phyloP scores from a whole-genome alignment of 2,797 vertebrate genomes.

The Lophotriccus pileatus region DNA sequence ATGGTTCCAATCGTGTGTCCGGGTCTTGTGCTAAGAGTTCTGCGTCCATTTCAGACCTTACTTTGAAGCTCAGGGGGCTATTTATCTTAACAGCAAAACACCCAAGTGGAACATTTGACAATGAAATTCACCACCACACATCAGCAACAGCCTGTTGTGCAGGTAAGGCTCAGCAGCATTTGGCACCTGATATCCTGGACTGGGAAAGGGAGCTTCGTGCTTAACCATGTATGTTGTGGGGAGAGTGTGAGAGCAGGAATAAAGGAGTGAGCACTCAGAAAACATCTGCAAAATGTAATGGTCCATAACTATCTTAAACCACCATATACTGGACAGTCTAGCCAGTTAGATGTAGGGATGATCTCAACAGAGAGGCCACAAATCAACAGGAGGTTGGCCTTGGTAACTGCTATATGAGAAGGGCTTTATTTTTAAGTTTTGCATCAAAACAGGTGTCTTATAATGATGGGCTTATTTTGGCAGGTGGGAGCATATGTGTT shows the following conservation, averaged over 20 bases:
- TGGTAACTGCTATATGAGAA: neutral
- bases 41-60: neutral
- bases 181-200: neutral
- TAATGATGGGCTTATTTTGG: neutral
- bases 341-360: neutral
- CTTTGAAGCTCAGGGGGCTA: neutral
- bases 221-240: neutral
- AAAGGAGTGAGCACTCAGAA: neutral
- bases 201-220: neutral
- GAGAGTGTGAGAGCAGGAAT: neutral
- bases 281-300: neutral
- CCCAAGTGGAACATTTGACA: neutral
- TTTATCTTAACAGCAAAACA: neutral
- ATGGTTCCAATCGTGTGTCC: neutral
- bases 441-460: neutral
- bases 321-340: neutral
- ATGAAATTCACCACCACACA: neutral
- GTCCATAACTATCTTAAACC: neutral
- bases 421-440: neutral
- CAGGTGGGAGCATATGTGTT: neutral
- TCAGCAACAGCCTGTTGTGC: neutral
- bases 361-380: neutral
- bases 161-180: neutral
- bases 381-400: neutral
- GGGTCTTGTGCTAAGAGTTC: neutral